A percentile compares a stretch with the other conserved stretches of the same genome.
Evolutionary conservation across 2,888 invertebrate genomes (phyloP).

Genomic region (Harpalus rufipes): DNA sequence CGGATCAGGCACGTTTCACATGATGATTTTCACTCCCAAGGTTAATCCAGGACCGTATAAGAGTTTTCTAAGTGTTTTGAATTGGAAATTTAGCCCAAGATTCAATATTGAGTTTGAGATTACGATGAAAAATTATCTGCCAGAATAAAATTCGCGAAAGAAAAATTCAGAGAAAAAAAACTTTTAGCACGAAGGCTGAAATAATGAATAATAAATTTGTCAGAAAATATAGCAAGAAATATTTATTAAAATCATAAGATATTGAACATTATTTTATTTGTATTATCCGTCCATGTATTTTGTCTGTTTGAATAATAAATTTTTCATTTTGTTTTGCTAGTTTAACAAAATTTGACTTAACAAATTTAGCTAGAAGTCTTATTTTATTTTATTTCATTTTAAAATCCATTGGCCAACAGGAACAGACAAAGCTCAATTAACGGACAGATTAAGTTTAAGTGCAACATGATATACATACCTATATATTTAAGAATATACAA

Average conservation of each 20-base stretch:
- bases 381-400: too few relatives aligned
- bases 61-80: slow-evolving; percentile 29
- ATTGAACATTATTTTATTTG: neutral
- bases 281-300: neutral
- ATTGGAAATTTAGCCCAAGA: slow-evolving; percentile 28
- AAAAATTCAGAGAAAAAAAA: neutral
- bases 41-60: neutral
- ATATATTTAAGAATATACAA: too few relatives aligned
- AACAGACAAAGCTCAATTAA: too few relatives aligned
- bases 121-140: slow-evolving; percentile 7
- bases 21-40: neutral
- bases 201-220: slow-evolving; percentile 1
- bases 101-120: slow-evolving; percentile 25
- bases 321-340: neutral
- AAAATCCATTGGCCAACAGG: too few relatives aligned
- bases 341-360: too few relatives aligned
- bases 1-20: slow-evolving; percentile 8
- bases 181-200: neutral
- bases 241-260: neutral
- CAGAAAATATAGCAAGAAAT: neutral
- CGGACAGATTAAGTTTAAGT: too few relatives aligned
- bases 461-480: too few relatives aligned
- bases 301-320: neutral
- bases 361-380: too few relatives aligned
- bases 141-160: neutral